These are phyloP conservation scores for Lepidochitona cinerea DNA, from an alignment of 2,888 invertebrate species.

Conservation along the genomic window DNA sequence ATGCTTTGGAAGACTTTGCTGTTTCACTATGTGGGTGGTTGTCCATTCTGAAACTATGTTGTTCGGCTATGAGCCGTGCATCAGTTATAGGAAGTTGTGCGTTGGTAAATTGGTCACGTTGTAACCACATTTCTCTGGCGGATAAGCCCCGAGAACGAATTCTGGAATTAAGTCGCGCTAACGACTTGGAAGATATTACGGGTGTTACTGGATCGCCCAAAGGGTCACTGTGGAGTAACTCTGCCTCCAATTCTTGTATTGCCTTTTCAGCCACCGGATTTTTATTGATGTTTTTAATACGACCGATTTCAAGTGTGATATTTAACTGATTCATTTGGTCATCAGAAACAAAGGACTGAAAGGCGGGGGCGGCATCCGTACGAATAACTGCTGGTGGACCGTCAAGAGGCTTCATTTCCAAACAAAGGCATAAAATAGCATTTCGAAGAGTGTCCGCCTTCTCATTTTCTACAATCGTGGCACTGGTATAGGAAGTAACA, in stretches of 20 bases:
- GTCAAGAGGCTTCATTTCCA: constrained; percentile 12
- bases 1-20: not conserved
- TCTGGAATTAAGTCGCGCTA: constrained; percentile 18
- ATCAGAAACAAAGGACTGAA: constrained; percentile 12
- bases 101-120: constrained; percentile 20
- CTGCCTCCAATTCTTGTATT: constrained; percentile 20
- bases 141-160: constrained; percentile 17
- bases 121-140: constrained; percentile 22
- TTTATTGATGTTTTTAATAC: constrained; percentile 20
- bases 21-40: not conserved
- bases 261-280: constrained; percentile 20
- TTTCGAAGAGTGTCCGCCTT: constrained; percentile 2
- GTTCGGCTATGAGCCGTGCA: not conserved
- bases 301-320: not conserved
- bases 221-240: constrained; percentile 6
- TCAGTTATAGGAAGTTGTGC: not conserved
- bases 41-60: not conserved
- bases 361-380: constrained; percentile 20
- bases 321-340: not conserved
- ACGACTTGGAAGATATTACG: not conserved
- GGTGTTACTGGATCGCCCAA: not conserved
- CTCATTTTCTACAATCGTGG: constrained; percentile 18
- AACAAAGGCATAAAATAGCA: not conserved
- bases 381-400: constrained; percentile 16
- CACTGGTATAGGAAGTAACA: constrained; percentile 29